Percentiles rank a stretch among this genome's conserved stretches.
Conservation (phyloP, 2,113 vertebrate genomes). For the Rhinolophus sinicus region DNA sequence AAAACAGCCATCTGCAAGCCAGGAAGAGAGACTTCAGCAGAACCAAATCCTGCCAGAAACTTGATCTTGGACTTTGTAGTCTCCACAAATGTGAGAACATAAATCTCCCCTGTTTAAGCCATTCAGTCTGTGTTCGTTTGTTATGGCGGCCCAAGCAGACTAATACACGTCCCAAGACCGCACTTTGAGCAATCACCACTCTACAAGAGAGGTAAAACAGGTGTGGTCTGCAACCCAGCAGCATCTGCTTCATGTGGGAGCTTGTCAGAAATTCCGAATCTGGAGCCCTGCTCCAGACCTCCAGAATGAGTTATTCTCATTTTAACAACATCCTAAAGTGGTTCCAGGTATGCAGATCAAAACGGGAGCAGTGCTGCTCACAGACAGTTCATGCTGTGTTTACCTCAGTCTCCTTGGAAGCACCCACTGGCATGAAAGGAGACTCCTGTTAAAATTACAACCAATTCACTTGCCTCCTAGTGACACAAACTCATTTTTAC, state of each 20-base stretch:
- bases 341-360: background rate
- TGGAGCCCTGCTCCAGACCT: background rate
- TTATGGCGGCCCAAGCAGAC: background rate
- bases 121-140: background rate
- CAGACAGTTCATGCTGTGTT: background rate
- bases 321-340: background rate
- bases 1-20: background rate
- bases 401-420: background rate
- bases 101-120: background rate
- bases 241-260: background rate
- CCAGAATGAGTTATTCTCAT: background rate
- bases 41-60: background rate
- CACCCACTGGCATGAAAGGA: accelerated
- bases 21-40: background rate
- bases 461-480: background rate
- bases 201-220: background rate
- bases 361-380: background rate
- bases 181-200: background rate
- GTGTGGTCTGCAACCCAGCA: background rate
- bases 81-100: background rate
- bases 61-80: background rate
- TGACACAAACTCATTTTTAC: background rate
- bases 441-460: background rate
- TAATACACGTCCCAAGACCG: background rate
- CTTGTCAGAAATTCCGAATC: background rate